Percentiles rank a stretch among this genome's conserved stretches.
Conservation (phyloP, 2,888 invertebrate species). For the Stenurella melanura region DNA sequence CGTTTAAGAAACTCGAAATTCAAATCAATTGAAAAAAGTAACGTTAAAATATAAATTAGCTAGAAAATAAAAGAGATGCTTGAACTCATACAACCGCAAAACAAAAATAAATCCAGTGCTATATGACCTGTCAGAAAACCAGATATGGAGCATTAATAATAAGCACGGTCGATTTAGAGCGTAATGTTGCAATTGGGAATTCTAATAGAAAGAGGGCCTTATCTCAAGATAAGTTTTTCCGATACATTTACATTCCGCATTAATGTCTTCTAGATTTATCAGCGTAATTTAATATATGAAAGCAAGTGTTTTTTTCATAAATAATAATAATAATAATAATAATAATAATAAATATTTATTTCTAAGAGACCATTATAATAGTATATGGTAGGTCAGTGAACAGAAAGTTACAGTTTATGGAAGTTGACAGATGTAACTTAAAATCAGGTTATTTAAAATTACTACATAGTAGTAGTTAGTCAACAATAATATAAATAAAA, state of each 20-base stretch:
- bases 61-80: neutral
- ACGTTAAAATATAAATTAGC: neutral
- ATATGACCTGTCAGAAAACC: neutral
- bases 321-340: too few relatives aligned
- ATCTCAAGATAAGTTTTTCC: neutral
- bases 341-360: too few relatives aligned
- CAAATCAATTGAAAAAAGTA: neutral
- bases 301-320: neutral
- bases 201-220: neutral
- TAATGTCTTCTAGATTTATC: neutral
- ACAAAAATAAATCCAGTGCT: neutral
- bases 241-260: neutral
- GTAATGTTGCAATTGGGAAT: neutral
- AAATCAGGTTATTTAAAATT: too few relatives aligned
- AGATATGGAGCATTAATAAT: neutral
- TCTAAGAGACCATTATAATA: too few relatives aligned
- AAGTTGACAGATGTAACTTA: too few relatives aligned
- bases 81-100: neutral
- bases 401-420: too few relatives aligned
- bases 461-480: too few relatives aligned
- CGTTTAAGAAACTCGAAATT: too few relatives aligned
- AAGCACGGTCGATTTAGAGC: neutral
- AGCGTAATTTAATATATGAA: neutral
- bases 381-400: too few relatives aligned
- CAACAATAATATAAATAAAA: too few relatives aligned